phyloP scores from a whole-genome alignment of 2,113 vertebrate genomes.

The Toxostoma redivivum region DNA sequence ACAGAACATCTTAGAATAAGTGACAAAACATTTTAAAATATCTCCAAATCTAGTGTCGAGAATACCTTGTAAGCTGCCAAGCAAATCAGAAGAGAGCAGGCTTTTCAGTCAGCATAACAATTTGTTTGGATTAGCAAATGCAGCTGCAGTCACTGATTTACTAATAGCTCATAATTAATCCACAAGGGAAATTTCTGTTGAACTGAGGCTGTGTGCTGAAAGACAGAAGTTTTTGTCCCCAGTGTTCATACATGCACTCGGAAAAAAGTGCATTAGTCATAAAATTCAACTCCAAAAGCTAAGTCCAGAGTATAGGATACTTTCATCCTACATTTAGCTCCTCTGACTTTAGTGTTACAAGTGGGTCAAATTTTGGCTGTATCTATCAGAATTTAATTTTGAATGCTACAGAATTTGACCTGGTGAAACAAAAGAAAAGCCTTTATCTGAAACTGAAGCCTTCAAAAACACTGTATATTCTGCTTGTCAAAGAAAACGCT shows the following conservation, averaged over 20 bases:
- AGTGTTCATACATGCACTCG: neutral
- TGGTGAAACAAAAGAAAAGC: neutral
- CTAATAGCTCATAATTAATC: neutral
- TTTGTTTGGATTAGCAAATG: neutral
- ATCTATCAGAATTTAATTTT: neutral
- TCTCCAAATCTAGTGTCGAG: neutral
- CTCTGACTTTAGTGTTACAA: neutral
- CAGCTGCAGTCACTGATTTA: neutral
- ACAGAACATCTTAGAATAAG: neutral
- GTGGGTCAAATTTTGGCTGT: neutral
- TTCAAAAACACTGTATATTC: neutral
- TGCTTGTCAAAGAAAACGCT: slow-evolving; percentile 31
- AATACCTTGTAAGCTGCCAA: neutral
- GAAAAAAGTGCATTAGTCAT: neutral
- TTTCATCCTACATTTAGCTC: neutral
- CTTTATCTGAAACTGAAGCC: neutral
- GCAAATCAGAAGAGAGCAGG: neutral
- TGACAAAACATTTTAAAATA: neutral
- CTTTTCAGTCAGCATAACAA: neutral
- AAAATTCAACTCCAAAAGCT: neutral
- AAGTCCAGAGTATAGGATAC: neutral
- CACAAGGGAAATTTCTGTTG: neutral
- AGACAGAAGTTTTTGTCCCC: neutral
- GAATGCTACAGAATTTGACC: neutral
- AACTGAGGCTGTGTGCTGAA: neutral